phyloP scores from a whole-genome alignment of 2,888 invertebrate species.

The Branchinecta sandiegonensis region DNA sequence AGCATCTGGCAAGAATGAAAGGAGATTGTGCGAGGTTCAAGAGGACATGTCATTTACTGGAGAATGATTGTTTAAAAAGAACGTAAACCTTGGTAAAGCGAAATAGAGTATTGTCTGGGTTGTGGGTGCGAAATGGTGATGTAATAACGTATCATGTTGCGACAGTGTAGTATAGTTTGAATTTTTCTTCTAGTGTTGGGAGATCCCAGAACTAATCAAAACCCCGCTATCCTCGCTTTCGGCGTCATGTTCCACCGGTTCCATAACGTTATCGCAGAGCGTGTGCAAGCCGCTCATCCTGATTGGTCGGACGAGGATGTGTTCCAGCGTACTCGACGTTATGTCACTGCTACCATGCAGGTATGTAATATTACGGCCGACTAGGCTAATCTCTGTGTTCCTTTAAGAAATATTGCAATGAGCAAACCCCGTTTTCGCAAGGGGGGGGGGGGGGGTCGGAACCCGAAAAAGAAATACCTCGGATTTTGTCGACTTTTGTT shows the following conservation, averaged over 20 bases:
- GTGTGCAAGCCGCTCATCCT: slow-evolving; percentile 61
- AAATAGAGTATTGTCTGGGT: too few relatives aligned
- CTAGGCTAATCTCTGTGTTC: too few relatives aligned
- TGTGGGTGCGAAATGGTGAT: too few relatives aligned
- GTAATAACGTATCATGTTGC: neutral
- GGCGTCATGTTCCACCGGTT: slow-evolving; percentile 86
- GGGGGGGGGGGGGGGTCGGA: too few relatives aligned
- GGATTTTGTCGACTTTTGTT: too few relatives aligned
- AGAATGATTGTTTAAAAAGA: too few relatives aligned
- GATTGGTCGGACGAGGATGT: slow-evolving; percentile 86
- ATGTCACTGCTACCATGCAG: slow-evolving; percentile 83
- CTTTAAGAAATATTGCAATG: neutral
- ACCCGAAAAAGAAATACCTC: too few relatives aligned
- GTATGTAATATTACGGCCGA: slow-evolving; percentile 43
- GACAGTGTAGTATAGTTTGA: neutral
- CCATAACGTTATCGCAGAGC: slow-evolving; percentile 80
- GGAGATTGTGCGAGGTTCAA: too few relatives aligned
- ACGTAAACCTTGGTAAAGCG: too few relatives aligned
- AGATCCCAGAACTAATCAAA: slow-evolving; percentile 91
- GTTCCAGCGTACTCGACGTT: slow-evolving; percentile 74
- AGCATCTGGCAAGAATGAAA: too few relatives aligned
- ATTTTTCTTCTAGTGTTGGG: slow-evolving; percentile 57
- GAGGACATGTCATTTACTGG: too few relatives aligned
- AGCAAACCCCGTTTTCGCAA: too few relatives aligned
- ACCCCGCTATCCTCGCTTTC: slow-evolving; percentile 83